Base-by-base conservation (phyloP, 2,797 vertebrate genomes). In the Rhinella marina region DNA sequence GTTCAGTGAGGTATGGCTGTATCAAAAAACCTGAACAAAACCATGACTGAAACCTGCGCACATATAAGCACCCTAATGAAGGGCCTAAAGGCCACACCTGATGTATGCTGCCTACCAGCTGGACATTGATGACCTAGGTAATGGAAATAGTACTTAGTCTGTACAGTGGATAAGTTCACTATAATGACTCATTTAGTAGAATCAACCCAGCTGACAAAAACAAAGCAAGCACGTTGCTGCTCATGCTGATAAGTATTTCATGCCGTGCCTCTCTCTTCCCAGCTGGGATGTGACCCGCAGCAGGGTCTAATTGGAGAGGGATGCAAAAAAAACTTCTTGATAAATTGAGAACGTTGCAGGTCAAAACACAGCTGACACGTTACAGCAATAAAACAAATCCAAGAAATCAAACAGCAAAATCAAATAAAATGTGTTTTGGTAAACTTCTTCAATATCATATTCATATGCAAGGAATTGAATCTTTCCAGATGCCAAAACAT, bases 301-400 rank as follows among this genome's bases (percentile, higher is more conserved):
- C 81, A 75, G 79, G 80, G 73, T 83, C 84, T 89, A 89, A 89
- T 89, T 89, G 84, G 84, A 83, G 41, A 83, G 80, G 61, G 88
- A 85, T 86, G 75, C 73, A 84, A 66, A 79, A 48, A 76, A 89
- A 41, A 84, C 48, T 59, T 89, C 85, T 89, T 66, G 48, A 86
- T 79, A 86, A 61, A 81, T 86, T 64, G 75, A 86, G 81, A 68
- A 89, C 80, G 85, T 80, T 68, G 56, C 81, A 86, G 88, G 88
- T 89, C 88, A 89, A 89, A 89, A 89, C 84, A 89, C 84, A 89
- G 85, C 85, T 89, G 88, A 87, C 81, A 87, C 79, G 81, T 23
- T 89, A 81, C 88, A 86, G 88, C 64, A 84, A 87, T 89, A 87
- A 84, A 86, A 89, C 54, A 80, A 80, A 86, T 86, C 75, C 81